Evolutionary conservation across 2,113 vertebrate genomes (phyloP).

Genomic region (Capricornis sumatraensis): DNA sequence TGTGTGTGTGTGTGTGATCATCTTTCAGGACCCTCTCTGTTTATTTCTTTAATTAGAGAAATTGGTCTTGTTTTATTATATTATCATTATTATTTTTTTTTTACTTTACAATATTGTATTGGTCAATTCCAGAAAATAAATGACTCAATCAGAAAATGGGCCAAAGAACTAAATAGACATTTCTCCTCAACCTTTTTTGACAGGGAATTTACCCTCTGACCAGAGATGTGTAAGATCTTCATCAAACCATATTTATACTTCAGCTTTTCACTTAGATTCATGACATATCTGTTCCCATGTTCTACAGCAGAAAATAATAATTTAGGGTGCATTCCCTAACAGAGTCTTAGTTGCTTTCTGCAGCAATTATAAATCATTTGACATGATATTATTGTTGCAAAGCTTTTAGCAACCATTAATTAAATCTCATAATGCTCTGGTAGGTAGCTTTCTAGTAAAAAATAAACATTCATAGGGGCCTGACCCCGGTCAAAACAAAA

Average conservation of each 20-base stretch:
- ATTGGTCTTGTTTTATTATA: too few species aligned
- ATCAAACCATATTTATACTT: not conserved
- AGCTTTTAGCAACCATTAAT: conserved; percentile 36
- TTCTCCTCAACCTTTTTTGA: not conserved
- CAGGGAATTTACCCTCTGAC: not conserved
- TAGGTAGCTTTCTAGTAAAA: not conserved
- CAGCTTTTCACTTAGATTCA: not conserved
- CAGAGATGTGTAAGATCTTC: not conserved
- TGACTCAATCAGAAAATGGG: too few species aligned
- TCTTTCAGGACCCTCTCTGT: too few species aligned
- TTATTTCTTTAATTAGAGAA: too few species aligned
- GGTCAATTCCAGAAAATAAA: too few species aligned
- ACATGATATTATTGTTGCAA: conserved; percentile 26
- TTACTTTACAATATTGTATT: too few species aligned
- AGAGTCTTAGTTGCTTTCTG: not conserved
- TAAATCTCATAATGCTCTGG: not conserved
- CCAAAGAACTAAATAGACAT: too few species aligned
- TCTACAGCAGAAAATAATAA: not conserved
- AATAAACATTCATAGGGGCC: not conserved
- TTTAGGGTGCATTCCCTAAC: not conserved
- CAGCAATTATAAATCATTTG: conserved; percentile 15
- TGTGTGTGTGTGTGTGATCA: too few species aligned
- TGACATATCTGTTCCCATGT: not conserved
- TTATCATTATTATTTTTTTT: too few species aligned
- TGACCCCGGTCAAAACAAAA: not conserved